phyloP scores from a whole-genome alignment of 2,113 vertebrate species.

The Apeltes quadracus region DNA sequence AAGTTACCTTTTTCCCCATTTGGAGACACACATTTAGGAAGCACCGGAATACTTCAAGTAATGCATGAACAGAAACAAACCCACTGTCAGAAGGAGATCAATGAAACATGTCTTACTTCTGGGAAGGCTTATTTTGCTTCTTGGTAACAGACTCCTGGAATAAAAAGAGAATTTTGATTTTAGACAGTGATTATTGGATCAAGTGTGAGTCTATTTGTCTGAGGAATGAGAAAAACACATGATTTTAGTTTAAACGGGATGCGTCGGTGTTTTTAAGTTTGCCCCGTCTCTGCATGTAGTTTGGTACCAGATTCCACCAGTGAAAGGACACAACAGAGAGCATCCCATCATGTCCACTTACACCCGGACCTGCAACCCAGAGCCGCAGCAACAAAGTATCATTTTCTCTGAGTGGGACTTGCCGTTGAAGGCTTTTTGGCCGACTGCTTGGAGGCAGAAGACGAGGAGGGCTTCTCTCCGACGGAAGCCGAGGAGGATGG shows the following conservation, averaged over 20 bases:
- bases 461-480: slow-evolving; percentile 7
- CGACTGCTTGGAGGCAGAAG: not conserved
- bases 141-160: slow-evolving; percentile 6
- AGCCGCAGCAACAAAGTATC: not conserved
- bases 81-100: not conserved
- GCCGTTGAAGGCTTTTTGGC: not conserved
- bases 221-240: not conserved
- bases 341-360: not conserved
- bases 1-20: not conserved
- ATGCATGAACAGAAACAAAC: not conserved
- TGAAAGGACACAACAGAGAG: not conserved
- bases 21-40: not conserved
- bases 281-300: not conserved
- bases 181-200: too few relatives aligned
- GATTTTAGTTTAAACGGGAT: not conserved
- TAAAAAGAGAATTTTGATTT: too few relatives aligned
- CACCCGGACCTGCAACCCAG: not conserved
- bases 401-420: not conserved
- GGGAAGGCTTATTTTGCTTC: not conserved
- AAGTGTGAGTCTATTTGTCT: too few relatives aligned
- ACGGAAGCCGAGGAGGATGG: slow-evolving; percentile 5
- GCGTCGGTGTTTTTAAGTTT: not conserved
- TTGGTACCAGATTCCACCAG: not conserved
- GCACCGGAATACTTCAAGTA: not conserved
- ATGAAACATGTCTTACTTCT: slow-evolving; percentile 36